Percentiles rank a stretch among this genome's conserved stretches.
Evolutionary conservation across 64 coral and sea anemone genomes (phyloP).

Genomic region (Actinia tenebrosa): DNA sequence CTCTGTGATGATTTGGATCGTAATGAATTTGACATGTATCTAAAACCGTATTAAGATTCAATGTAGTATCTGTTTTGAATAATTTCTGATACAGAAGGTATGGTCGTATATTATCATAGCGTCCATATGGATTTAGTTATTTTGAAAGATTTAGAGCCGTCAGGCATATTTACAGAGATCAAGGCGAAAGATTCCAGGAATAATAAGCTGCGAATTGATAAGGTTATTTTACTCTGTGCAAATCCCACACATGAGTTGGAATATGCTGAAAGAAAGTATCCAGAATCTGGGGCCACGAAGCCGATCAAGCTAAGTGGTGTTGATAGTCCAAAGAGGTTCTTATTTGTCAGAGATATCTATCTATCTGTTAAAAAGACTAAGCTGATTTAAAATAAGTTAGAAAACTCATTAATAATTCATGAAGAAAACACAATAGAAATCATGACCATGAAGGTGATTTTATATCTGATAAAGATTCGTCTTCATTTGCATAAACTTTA

Average conservation of each 20-base stretch:
- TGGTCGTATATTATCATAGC: background rate
- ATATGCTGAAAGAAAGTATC: background rate
- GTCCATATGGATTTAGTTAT: constrained; percentile 1
- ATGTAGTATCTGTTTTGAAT: constrained; percentile 13
- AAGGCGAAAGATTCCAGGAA: background rate
- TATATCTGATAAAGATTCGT: too few relatives aligned
- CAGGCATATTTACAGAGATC: constrained; percentile 14
- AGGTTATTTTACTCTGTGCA: background rate
- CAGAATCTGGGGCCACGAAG: background rate
- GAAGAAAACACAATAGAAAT: too few relatives aligned
- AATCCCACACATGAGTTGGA: background rate
- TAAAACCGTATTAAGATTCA: constrained; percentile 31
- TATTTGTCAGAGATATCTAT: background rate
- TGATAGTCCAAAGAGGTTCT: background rate
- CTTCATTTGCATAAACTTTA: too few relatives aligned
- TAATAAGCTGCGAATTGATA: constrained; percentile 3
- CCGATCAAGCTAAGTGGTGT: background rate
- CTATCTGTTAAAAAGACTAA: background rate
- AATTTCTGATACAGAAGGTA: background rate
- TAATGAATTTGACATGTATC: constrained; percentile 87
- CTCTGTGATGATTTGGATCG: constrained; percentile 80
- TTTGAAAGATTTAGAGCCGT: background rate
- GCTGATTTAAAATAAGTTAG: background rate
- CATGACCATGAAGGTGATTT: too few relatives aligned
- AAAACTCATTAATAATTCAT: too few relatives aligned